Conservation (phyloP, 2,797 vertebrate genomes). For the Leucoraja ocellata region DNA sequence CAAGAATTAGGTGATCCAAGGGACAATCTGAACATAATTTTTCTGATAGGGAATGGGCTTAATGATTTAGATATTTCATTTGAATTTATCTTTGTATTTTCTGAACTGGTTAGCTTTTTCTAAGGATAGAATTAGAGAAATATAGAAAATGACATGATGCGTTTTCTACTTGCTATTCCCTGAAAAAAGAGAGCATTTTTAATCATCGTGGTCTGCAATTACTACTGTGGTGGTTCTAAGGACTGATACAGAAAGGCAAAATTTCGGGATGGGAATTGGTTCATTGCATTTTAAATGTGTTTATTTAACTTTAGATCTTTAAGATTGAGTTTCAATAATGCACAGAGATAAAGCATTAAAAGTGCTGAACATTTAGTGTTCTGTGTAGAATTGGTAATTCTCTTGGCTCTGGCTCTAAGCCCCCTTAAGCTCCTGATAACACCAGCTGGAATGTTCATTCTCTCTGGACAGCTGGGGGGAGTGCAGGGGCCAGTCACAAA, state of each 20-base stretch:
- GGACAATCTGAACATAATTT: neutral
- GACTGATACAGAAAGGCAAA: constrained; percentile 9
- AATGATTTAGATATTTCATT: neutral
- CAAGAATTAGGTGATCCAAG: neutral
- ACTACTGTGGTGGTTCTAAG: neutral
- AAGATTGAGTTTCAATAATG: constrained; percentile 57
- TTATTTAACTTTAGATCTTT: constrained; percentile 48
- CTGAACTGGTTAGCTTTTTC: neutral
- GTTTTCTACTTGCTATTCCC: neutral
- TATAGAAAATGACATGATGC: neutral
- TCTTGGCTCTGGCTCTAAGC: constrained; percentile 52
- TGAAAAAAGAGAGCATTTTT: neutral
- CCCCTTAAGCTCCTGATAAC: constrained; percentile 51
- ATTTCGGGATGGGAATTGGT: constrained; percentile 45
- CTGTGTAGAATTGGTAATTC: constrained; percentile 50
- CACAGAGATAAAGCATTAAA: constrained; percentile 48
- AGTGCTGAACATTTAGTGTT: constrained; percentile 42
- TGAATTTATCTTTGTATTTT: neutral
- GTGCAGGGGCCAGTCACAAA: constrained; percentile 57
- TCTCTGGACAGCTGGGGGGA: constrained; percentile 55
- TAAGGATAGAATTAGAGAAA: neutral
- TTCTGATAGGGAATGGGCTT: too few species aligned
- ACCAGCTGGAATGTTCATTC: constrained; percentile 59
- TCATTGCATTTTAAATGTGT: constrained; percentile 56
- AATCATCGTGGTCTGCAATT: neutral